These are phyloP conservation scores for Brachyhypopomus gauderio DNA, from an alignment of 2,113 vertebrate genomes.

Conservation along the genomic window DNA sequence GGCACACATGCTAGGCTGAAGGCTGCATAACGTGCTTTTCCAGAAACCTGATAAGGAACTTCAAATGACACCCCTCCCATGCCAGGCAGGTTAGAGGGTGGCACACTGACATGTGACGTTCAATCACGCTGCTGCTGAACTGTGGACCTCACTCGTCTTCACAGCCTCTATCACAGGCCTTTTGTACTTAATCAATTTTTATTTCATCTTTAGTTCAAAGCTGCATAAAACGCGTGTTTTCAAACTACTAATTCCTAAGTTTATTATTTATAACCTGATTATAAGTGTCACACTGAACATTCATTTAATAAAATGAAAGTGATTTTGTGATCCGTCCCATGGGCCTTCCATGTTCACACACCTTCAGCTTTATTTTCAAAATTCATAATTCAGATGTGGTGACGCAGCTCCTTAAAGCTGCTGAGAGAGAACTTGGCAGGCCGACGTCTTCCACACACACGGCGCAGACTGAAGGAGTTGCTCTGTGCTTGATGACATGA, in stretches of 20 bases:
- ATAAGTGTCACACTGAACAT: not conserved
- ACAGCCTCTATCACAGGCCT: not conserved
- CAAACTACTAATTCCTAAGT: not conserved
- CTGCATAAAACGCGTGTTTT: not conserved
- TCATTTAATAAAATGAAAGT: not conserved
- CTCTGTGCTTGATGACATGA: conserved; percentile 45
- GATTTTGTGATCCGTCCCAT: not conserved
- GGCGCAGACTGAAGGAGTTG: conserved; percentile 47
- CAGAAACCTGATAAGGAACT: conserved; percentile 31
- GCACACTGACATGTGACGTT: not conserved
- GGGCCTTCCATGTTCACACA: not conserved
- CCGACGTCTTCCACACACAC: conserved; percentile 29
- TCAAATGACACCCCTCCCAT: conserved; percentile 13
- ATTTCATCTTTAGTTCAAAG: not conserved
- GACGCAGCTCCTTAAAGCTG: conserved; percentile 2
- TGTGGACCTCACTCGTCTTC: not conserved
- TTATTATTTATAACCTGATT: no score
- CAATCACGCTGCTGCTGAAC: not conserved
- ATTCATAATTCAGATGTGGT: not conserved
- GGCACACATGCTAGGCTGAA: not conserved
- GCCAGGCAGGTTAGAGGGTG: not conserved
- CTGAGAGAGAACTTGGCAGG: conserved; percentile 29
- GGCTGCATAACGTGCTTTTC: not conserved
- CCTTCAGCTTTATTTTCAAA: conserved; percentile 1
- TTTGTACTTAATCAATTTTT: not conserved